These are phyloP conservation scores for Linyphia triangularis DNA, from an alignment of 2,888 invertebrate species.

Conservation along the genomic window DNA sequence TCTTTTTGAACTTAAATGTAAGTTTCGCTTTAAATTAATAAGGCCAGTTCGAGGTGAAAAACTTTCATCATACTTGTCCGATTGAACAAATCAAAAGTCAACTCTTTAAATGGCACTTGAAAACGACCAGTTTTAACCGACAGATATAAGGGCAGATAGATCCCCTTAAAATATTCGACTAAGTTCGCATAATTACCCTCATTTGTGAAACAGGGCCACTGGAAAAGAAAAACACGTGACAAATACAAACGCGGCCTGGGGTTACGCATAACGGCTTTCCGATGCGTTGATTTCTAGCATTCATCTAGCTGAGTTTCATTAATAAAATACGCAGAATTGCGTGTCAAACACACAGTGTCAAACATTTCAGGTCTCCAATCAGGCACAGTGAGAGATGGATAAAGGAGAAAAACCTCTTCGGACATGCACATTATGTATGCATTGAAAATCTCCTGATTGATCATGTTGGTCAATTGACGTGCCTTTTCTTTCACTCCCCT, in stretches of 20 bases:
- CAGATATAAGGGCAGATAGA: too few relatives aligned
- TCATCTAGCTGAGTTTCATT: conserved; percentile 34
- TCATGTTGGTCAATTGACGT: neutral
- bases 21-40: too few relatives aligned
- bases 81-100: too few relatives aligned
- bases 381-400: neutral
- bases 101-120: too few relatives aligned
- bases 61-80: too few relatives aligned
- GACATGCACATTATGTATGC: conserved; percentile 28
- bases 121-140: too few relatives aligned
- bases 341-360: conserved; percentile 28
- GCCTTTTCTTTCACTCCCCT: neutral
- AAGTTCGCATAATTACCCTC: conserved; percentile 61
- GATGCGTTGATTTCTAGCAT: conserved; percentile 3
- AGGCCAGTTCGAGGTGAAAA: too few relatives aligned
- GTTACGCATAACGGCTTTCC: conserved; percentile 59
- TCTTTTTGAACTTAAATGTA: too few relatives aligned
- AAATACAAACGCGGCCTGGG: conserved; percentile 7
- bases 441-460: conserved; percentile 40
- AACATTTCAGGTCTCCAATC: conserved; percentile 27
- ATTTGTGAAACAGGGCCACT: conserved; percentile 58
- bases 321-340: conserved; percentile 31
- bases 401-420: neutral
- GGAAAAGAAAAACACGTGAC: conserved; percentile 36
- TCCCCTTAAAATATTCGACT: conserved; percentile 9